Evolutionary conservation across 1,140 invertebrate genomes (phyloP).

Genomic region (Lepidurus packardi): DNA sequence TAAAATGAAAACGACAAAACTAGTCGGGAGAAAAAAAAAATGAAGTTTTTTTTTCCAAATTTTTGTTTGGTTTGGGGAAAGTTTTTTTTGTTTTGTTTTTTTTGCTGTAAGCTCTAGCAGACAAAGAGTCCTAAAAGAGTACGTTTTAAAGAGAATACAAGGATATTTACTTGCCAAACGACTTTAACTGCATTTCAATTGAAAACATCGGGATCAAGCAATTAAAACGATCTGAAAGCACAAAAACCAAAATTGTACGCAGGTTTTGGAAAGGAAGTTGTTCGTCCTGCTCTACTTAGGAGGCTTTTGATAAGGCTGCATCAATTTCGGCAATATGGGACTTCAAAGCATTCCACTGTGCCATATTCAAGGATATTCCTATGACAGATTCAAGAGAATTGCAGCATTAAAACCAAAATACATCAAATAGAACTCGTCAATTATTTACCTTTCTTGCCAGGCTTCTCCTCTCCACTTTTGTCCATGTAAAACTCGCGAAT

Average conservation of each 20-base stretch:
- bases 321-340: constrained; percentile 29
- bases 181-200: background rate
- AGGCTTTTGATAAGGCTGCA: constrained; percentile 27
- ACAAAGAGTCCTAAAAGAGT: too few relatives aligned
- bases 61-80: background rate
- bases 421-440: background rate
- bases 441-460: constrained; percentile 29
- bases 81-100: too few relatives aligned
- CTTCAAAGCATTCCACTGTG: constrained; percentile 32
- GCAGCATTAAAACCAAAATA: background rate
- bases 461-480: constrained; percentile 19
- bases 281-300: background rate
- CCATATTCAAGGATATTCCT: constrained; percentile 25
- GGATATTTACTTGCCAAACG: background rate
- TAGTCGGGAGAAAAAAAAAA: background rate
- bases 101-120: too few relatives aligned
- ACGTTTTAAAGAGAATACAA: too few relatives aligned
- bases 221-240: constrained; percentile 13
- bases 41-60: background rate
- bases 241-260: background rate
- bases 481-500: constrained; percentile 32
- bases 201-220: background rate
- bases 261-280: background rate
- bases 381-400: background rate
- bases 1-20: background rate